These are phyloP conservation scores for Brachypteracias leptosomus DNA, from an alignment of 2,113 vertebrate genomes.

Conservation along the genomic window DNA sequence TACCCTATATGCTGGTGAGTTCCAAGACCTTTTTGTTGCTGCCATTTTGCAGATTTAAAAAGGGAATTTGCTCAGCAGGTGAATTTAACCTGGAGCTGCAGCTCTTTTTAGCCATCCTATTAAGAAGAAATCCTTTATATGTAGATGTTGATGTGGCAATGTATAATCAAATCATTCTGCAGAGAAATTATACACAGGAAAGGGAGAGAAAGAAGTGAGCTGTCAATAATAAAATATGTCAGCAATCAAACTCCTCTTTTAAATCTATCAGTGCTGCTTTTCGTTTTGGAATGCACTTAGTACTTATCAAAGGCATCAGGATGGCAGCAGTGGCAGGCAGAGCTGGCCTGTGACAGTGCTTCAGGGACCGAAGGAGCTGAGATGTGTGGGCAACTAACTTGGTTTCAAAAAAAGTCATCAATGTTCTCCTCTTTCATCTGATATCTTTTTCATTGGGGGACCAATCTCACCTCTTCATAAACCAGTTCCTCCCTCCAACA, in stretches of 20 bases:
- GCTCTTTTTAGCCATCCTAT: background rate
- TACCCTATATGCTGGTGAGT: background rate
- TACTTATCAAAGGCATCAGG: background rate
- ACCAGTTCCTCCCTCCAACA: background rate
- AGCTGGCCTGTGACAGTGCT: background rate
- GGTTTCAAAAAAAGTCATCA: background rate
- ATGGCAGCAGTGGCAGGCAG: background rate
- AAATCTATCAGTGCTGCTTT: background rate
- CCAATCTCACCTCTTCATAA: background rate
- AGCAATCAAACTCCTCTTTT: background rate
- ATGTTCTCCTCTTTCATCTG: background rate
- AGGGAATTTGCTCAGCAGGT: background rate
- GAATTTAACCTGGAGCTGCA: background rate
- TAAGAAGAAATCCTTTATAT: background rate
- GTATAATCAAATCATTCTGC: background rate
- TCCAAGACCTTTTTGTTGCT: background rate
- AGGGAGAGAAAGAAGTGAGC: background rate
- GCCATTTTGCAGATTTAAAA: background rate
- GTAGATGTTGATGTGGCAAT: background rate
- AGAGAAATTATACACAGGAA: background rate
- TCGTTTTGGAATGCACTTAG: background rate
- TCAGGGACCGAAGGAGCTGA: background rate
- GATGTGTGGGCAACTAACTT: rapidly evolving
- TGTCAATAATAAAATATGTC: background rate
- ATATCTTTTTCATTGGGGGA: background rate